Conservation (phyloP, 2,113 vertebrate species). For the Bos indicus region DNA sequence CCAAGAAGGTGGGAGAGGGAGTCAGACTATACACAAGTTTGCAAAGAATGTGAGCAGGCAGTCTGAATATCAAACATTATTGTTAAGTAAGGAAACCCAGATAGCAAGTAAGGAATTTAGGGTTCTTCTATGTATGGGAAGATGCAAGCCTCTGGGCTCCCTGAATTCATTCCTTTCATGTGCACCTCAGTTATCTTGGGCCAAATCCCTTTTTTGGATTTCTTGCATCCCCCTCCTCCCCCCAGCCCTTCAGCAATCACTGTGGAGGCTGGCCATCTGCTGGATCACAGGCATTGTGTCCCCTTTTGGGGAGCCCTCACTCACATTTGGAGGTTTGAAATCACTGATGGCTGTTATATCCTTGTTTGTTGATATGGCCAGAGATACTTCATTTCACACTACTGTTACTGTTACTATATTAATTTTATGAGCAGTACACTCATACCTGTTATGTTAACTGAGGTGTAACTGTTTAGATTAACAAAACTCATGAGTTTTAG, state of each 20-base stretch:
- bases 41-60: not conserved
- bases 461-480: not conserved
- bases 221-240: not conserved
- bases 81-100: not conserved
- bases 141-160: not conserved
- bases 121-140: not conserved
- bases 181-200: not conserved
- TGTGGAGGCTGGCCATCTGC: not conserved
- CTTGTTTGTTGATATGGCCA: not conserved
- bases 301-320: not conserved
- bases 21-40: not conserved
- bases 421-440: not conserved
- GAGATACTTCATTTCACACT: not conserved
- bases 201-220: not conserved
- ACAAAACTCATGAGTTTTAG: not conserved
- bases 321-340: not conserved
- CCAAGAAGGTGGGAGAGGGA: not conserved
- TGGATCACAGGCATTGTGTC: not conserved
- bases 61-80: not conserved
- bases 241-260: not conserved
- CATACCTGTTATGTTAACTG: not conserved
- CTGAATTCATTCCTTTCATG: not conserved
- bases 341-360: not conserved
- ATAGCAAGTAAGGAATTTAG: not conserved
- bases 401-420: not conserved